A percentile compares a stretch with the other conserved stretches of the same genome.
phyloP scores from a whole-genome alignment of 1,140 invertebrate species.

The Drosophila saltans region DNA sequence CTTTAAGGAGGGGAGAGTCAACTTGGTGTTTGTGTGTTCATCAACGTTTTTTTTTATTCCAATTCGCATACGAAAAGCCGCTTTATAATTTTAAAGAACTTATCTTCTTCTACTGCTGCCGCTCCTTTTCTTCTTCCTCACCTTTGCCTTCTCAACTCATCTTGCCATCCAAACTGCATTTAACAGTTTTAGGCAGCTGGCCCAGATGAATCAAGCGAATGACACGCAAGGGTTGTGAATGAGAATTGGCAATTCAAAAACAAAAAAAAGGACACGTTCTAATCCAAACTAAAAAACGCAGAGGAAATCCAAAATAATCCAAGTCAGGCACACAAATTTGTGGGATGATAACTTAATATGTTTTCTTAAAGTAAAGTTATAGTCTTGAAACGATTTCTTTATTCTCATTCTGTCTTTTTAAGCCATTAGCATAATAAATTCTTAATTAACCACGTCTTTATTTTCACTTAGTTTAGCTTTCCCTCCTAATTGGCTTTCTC shows the following conservation, averaged over 20 bases:
- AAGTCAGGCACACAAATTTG: too few relatives aligned
- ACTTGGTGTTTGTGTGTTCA: conserved; percentile 23
- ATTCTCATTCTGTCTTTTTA: not conserved
- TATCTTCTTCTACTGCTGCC: conserved; percentile 43
- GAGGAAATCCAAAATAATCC: too few relatives aligned
- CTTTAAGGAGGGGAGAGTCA: conserved; percentile 25
- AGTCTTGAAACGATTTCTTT: not conserved
- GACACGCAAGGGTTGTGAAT: conserved; percentile 33
- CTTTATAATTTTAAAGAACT: conserved; percentile 69
- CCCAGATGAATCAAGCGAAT: conserved; percentile 25
- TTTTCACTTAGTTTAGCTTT: conserved; percentile 25
- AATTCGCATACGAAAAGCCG: conserved; percentile 51
- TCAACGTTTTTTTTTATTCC: not conserved
- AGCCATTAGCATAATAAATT: not conserved
- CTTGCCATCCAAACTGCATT: conserved; percentile 64
- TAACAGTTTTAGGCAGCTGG: conserved; percentile 68
- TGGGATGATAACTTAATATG: too few relatives aligned
- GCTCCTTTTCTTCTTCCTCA: conserved; percentile 2
- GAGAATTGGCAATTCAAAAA: not conserved
- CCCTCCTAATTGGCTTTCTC: conserved; percentile 31
- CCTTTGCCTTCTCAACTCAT: not conserved
- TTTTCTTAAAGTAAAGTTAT: too few relatives aligned
- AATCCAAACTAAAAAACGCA: too few relatives aligned
- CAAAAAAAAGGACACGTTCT: not conserved
- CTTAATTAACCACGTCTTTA: not conserved